These are phyloP conservation scores for Trypoxylon attenuatum DNA, from an alignment of 2,888 invertebrate genomes.

Conservation along the genomic window DNA sequence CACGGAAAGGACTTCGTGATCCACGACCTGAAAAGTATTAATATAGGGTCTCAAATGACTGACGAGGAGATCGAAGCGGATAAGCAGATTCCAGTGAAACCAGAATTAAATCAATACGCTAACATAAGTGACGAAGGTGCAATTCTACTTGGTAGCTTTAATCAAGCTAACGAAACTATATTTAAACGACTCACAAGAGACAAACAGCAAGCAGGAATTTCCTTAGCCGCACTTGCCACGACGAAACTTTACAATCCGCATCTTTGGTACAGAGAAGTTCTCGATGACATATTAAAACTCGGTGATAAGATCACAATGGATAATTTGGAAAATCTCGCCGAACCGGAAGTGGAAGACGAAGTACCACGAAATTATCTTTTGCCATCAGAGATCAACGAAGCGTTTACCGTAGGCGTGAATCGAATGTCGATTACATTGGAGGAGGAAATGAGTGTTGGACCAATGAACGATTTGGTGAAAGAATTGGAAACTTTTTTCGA, in stretches of 20 bases:
- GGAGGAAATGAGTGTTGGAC: conserved; percentile 75
- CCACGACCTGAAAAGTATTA: conserved; percentile 56
- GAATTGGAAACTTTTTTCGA: conserved; percentile 79
- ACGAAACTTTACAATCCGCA: conserved; percentile 77
- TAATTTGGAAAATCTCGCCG: conserved; percentile 76
- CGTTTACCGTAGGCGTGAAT: conserved; percentile 74
- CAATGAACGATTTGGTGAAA: conserved; percentile 67
- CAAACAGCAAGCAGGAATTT: conserved; percentile 77
- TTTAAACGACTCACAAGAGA: conserved; percentile 72
- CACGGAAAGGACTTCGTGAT: conserved; percentile 57
- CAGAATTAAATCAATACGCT: conserved; percentile 73
- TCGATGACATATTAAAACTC: conserved; percentile 76
- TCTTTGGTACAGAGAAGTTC: conserved; percentile 79
- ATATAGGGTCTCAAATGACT: conserved; percentile 58
- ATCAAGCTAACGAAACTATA: conserved; percentile 71
- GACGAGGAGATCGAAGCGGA: conserved; percentile 65
- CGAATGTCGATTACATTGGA: conserved; percentile 74
- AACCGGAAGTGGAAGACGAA: conserved; percentile 77
- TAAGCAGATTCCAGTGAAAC: conserved; percentile 63
- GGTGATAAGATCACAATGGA: conserved; percentile 75
- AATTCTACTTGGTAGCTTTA: conserved; percentile 60
- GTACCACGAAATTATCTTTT: conserved; percentile 74
- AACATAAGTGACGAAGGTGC: conserved; percentile 71
- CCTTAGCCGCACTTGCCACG: conserved; percentile 79
- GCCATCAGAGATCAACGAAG: conserved; percentile 70